phyloP scores from a whole-genome alignment of 1,140 invertebrate species.

The Sarcophaga peregrina region DNA sequence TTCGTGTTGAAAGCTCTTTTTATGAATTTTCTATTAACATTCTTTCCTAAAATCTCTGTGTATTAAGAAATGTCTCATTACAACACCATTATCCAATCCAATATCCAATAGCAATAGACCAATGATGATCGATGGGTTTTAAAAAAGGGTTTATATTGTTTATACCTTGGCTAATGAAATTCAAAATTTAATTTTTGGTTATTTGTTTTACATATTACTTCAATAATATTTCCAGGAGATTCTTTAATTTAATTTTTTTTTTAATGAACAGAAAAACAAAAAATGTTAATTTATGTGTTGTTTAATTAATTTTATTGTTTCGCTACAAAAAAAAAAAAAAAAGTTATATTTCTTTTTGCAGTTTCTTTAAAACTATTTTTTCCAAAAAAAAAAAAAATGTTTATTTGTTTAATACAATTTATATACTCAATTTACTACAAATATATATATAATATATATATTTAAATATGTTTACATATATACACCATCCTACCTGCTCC shows the following conservation, averaged over 20 bases:
- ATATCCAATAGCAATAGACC: no score
- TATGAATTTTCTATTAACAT: no score
- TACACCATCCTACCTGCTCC: constrained; percentile 32
- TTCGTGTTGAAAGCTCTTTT: no score
- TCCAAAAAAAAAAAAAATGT: not conserved
- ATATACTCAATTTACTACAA: no score
- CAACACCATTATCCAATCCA: no score
- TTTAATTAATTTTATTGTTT: not conserved
- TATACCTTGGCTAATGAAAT: not conserved
- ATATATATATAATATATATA: constrained; percentile 29
- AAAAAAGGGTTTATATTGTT: not conserved
- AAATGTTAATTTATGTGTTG: not conserved
- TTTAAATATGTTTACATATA: constrained; percentile 29
- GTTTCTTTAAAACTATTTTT: not conserved
- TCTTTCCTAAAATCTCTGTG: no score
- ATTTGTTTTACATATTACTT: not conserved
- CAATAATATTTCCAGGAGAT: constrained; percentile 55
- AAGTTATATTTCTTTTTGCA: no score
- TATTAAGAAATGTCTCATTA: no score
- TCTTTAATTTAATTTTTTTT: constrained; percentile 37
- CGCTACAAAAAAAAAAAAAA: not conserved
- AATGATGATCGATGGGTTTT: no score
- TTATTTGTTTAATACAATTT: no score
- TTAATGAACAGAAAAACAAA: not conserved
- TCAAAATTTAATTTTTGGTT: not conserved